Conservation (phyloP, 1,140 invertebrate genomes). For the Micrasema minimum region DNA sequence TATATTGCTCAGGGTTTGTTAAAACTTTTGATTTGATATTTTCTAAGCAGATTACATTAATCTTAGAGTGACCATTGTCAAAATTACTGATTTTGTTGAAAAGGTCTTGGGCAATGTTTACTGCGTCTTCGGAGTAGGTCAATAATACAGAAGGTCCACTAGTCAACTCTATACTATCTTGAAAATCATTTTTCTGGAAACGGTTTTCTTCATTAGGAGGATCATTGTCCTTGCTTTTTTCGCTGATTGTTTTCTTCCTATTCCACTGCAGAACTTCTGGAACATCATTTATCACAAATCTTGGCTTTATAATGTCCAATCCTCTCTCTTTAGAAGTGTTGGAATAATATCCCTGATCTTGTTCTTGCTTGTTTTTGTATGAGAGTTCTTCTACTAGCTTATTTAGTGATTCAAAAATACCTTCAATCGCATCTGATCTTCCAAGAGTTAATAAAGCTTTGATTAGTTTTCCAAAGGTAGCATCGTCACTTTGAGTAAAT, state of each 20-base stretch:
- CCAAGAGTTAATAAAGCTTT: slow-evolving; percentile 61
- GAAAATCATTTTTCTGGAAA: slow-evolving; percentile 13
- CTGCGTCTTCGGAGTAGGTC: slow-evolving; percentile 63
- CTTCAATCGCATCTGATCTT: slow-evolving; percentile 63
- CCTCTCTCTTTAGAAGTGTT: slow-evolving; percentile 55
- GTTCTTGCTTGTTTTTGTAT: slow-evolving; percentile 55
- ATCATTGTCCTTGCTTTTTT: slow-evolving; percentile 16
- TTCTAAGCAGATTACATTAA: slow-evolving; percentile 61
- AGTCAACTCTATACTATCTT: slow-evolving; percentile 11
- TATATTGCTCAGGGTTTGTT: slow-evolving; percentile 64
- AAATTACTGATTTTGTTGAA: slow-evolving; percentile 59
- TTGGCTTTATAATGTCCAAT: slow-evolving; percentile 56
- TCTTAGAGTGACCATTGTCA: slow-evolving; percentile 55
- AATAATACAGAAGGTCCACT: slow-evolving; percentile 60
- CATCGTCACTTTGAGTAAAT: slow-evolving; percentile 62
- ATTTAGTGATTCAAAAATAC: slow-evolving; percentile 59
- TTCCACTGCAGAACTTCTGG: slow-evolving; percentile 59
- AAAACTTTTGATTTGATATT: slow-evolving; percentile 60
- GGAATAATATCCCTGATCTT: slow-evolving; percentile 63
- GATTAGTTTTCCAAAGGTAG: slow-evolving; percentile 63
- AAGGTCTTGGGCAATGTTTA: slow-evolving; percentile 61
- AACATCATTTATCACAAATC: slow-evolving; percentile 59
- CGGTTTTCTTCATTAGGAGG: slow-evolving; percentile 18
- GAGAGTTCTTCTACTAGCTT: slow-evolving; percentile 57
- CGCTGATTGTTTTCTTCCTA: slow-evolving; percentile 56